These are phyloP conservation scores for Apodemia zela DNA, from an alignment of 2,888 invertebrate species.

Conservation along the genomic window DNA sequence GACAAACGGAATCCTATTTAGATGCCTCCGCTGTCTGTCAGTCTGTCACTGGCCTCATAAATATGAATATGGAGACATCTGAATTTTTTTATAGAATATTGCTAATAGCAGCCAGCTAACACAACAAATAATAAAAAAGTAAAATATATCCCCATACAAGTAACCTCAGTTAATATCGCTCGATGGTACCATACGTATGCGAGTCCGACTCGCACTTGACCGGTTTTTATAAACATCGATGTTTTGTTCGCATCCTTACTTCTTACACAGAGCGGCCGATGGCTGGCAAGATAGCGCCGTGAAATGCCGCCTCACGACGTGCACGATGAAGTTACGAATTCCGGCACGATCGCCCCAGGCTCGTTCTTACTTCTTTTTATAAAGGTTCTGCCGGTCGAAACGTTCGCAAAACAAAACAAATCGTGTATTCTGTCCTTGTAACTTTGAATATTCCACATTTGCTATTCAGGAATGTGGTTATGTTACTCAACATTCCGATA, in stretches of 20 bases:
- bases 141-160: too few relatives aligned
- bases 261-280: slow-evolving; percentile 43
- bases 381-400: slow-evolving; percentile 23
- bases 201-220: too few relatives aligned
- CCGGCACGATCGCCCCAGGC: slow-evolving; percentile 57
- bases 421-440: slow-evolving; percentile 53
- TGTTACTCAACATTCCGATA: slow-evolving; percentile 67
- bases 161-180: too few relatives aligned
- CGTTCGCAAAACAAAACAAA: slow-evolving; percentile 28
- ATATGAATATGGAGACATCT: too few relatives aligned
- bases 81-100: too few relatives aligned
- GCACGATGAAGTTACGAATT: slow-evolving; percentile 55
- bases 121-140: too few relatives aligned
- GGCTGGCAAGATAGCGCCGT: slow-evolving; percentile 69
- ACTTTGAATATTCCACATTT: slow-evolving; percentile 57
- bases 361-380: slow-evolving; percentile 40
- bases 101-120: too few relatives aligned
- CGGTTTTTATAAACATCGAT: not conserved
- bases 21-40: too few relatives aligned
- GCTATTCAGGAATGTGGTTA: slow-evolving; percentile 68
- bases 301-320: slow-evolving; percentile 75
- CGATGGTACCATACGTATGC: too few relatives aligned
- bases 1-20: too few relatives aligned
- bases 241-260: slow-evolving; percentile 1
- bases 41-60: too few relatives aligned